phyloP scores from a whole-genome alignment of 1,140 invertebrate genomes.

The Drosophila athabasca region DNA sequence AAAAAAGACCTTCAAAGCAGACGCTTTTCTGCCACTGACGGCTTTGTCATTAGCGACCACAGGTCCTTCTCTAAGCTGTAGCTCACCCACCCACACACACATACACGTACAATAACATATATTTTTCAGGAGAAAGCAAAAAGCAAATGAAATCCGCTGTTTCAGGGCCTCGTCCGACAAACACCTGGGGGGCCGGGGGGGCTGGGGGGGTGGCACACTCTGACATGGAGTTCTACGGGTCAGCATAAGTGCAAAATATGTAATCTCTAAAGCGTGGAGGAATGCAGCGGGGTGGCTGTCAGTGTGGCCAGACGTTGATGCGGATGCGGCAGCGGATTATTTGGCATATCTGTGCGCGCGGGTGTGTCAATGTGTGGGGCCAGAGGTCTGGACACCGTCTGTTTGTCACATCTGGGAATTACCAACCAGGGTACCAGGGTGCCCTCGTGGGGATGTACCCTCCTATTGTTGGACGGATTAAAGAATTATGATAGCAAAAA shows the following conservation, averaged over 20 bases:
- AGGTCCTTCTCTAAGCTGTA: slow-evolving; percentile 68
- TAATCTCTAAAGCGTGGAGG: slow-evolving; percentile 53
- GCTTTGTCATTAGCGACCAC: slow-evolving; percentile 74
- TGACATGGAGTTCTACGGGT: slow-evolving; percentile 30
- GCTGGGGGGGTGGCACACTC: background rate
- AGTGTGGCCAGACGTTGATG: slow-evolving; percentile 5
- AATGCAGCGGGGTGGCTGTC: slow-evolving; percentile 22
- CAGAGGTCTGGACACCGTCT: no score
- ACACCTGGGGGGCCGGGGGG: no score
- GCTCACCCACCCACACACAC: background rate
- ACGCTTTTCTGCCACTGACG: slow-evolving; percentile 18
- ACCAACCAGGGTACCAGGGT: no score
- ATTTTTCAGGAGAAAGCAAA: slow-evolving; percentile 29
- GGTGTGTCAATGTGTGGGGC: slow-evolving; percentile 1
- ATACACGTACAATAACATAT: background rate
- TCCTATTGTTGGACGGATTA: no score
- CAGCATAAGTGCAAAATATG: slow-evolving; percentile 78
- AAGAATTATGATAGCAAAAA: no score
- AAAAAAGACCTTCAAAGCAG: slow-evolving; percentile 73
- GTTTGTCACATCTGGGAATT: no score
- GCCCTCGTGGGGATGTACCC: no score
- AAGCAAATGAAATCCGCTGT: slow-evolving; percentile 45
- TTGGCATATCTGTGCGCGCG: slow-evolving; percentile 19
- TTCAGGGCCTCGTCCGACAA: no score
- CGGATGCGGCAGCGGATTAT: slow-evolving; percentile 34